phyloP scores from a whole-genome alignment of 2,797 vertebrate genomes.

The Eulemur mongoz region DNA sequence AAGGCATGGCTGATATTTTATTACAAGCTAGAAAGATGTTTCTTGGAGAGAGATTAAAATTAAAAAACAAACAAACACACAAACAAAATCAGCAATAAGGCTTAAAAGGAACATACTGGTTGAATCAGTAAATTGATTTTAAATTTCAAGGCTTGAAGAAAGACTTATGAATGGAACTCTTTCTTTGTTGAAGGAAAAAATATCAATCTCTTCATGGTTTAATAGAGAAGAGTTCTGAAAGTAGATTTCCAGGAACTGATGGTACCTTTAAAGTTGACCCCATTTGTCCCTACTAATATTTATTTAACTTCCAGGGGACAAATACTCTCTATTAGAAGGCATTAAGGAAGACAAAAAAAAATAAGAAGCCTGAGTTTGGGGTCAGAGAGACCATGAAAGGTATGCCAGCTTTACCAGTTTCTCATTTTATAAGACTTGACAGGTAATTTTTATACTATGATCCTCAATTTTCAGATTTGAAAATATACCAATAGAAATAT shows the following conservation, averaged over 20 bases:
- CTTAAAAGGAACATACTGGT: background rate
- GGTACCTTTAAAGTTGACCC: background rate
- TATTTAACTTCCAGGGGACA: background rate
- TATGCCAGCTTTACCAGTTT: background rate
- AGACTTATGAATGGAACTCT: background rate
- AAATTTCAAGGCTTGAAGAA: background rate
- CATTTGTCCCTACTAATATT: background rate
- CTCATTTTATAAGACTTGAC: background rate
- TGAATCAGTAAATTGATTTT: background rate
- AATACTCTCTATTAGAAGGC: background rate
- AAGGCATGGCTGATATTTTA: background rate
- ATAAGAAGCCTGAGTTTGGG: background rate
- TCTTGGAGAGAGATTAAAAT: background rate
- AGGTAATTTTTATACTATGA: background rate
- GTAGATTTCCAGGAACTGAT: background rate
- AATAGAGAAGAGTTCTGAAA: background rate
- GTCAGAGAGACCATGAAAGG: background rate
- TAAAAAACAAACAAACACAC: background rate
- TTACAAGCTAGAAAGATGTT: background rate
- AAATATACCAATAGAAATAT: background rate
- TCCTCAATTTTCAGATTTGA: background rate
- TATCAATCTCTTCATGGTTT: background rate
- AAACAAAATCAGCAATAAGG: background rate
- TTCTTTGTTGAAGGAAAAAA: background rate
- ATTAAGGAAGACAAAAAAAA: background rate